Base-by-base conservation (phyloP, 2,113 vertebrate species). In the Periophthalmodon schlosseri region DNA sequence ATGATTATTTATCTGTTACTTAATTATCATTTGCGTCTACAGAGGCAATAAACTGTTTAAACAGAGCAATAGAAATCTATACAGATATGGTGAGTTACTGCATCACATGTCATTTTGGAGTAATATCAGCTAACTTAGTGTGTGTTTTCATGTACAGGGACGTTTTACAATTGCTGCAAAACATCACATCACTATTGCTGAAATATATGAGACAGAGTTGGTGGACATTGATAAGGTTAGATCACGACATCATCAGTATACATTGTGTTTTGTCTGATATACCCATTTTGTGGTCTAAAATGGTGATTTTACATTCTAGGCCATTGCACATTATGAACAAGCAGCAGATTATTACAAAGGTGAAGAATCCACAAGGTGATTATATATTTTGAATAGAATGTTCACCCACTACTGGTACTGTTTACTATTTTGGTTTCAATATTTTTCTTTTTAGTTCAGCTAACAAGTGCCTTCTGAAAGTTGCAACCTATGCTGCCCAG, bases 11-110 rank as follows among this genome's bases (percentile, higher is more conserved):
- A 63, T 14, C 3, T 12, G 23, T 44, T 33, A 2, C 39, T 34
- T 46, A 49, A 15, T 52, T 39, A 5, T 33, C 68, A 57, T 73
- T 78, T 87, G 49, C 91, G 12, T 87, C 84, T 70, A 66, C 89
- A 98, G 96, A 98, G 93, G 96, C 96, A 75, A 96, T 97, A 79
- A 97, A 96, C 93, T 98, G 96, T 82, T 76, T 98, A 87, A 96
- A 95, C 83, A 89, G 95, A 84, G 95, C 96, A 0, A 97, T 97
- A 18, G 96, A 98, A 90, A 98, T 98, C 75, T 98, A 98, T 86
- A 98, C 96, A 0, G 96, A 98, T 75, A 97, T 97, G 96, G 96
- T 97, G 85, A 95, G 94, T 84, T 34, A 52, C 2, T 44, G 1
- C 23, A 20, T 20, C 11, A 20, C 4, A 2, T 13, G 20, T 2